phyloP scores from a whole-genome alignment of 2,888 invertebrate genomes.

The Sesia bembeciformis region DNA sequence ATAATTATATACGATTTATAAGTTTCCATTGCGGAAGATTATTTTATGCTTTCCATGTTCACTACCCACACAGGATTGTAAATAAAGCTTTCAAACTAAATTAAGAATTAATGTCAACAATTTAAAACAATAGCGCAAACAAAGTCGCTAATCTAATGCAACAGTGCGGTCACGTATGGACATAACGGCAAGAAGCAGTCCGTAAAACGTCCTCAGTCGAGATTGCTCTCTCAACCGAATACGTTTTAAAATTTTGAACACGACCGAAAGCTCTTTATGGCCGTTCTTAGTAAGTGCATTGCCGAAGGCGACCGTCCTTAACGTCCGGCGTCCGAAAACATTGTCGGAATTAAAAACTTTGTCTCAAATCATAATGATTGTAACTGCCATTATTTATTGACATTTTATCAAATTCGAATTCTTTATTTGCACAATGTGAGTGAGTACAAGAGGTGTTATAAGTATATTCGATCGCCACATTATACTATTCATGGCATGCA shows the following conservation, averaged over 20 bases:
- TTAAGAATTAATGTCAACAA: slow-evolving; percentile 12
- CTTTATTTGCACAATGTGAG: too few species aligned
- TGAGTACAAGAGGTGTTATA: too few species aligned
- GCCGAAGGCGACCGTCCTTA: not conserved
- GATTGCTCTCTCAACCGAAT: slow-evolving; percentile 48
- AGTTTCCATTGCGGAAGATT: too few species aligned
- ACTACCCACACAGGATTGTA: not conserved
- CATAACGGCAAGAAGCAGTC: slow-evolving; percentile 33
- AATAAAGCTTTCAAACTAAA: not conserved
- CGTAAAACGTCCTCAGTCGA: slow-evolving; percentile 19
- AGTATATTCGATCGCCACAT: too few species aligned
- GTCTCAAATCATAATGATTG: too few species aligned
- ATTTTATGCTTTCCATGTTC: too few species aligned
- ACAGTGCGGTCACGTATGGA: slow-evolving; percentile 51
- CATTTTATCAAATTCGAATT: too few species aligned
- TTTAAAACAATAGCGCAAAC: slow-evolving; percentile 21
- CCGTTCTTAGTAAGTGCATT: slow-evolving; percentile 25
- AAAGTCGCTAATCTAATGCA: slow-evolving; percentile 31
- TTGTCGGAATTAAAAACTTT: too few species aligned
- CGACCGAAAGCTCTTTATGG: slow-evolving; percentile 17
- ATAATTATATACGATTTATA: too few species aligned
- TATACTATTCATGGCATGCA: too few species aligned
- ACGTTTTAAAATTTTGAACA: slow-evolving; percentile 36
- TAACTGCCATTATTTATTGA: too few species aligned
- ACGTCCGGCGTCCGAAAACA: too few species aligned